Percentiles rank a stretch among this genome's conserved stretches.
Evolutionary conservation across 2,797 vertebrate genomes (phyloP).

Genomic region (Xenopus petersii): DNA sequence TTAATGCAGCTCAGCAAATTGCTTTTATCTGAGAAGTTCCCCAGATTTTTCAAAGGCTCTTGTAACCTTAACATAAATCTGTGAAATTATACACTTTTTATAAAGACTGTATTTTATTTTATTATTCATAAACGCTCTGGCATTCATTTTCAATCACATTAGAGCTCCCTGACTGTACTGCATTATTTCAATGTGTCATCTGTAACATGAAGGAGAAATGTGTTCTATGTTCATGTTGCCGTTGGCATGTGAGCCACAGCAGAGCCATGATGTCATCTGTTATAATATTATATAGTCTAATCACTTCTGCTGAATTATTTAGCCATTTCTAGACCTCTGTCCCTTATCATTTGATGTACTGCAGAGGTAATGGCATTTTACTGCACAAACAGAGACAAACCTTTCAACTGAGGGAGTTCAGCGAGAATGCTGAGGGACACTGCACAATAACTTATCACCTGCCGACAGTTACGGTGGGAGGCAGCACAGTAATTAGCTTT

Average conservation of each 20-base stretch:
- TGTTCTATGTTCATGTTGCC: no score
- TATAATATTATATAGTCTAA: neutral
- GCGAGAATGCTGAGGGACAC: conserved; percentile 8
- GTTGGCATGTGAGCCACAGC: neutral
- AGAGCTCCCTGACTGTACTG: no score
- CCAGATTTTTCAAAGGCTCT: no score
- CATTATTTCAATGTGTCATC: neutral
- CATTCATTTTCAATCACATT: no score
- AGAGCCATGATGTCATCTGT: neutral
- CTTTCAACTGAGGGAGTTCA: conserved; percentile 19
- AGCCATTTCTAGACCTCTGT: conserved; percentile 4
- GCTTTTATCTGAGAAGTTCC: no score
- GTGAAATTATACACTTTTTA: no score
- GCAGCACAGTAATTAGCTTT: conserved; percentile 36
- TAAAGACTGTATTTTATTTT: no score
- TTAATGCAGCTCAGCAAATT: no score
- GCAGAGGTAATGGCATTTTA: conserved; percentile 14
- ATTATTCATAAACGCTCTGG: no score
- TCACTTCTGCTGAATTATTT: conserved; percentile 1
- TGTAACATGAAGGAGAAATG: no score
- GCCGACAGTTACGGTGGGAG: conserved; percentile 17
- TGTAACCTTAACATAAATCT: no score
- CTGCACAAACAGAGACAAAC: conserved; percentile 10
- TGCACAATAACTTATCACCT: conserved; percentile 28
- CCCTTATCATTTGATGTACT: conserved; percentile 18